A percentile compares a stretch with the other conserved stretches of the same genome.
Conservation (phyloP, 1,140 invertebrate genomes). For the Microplitis mediator region DNA sequence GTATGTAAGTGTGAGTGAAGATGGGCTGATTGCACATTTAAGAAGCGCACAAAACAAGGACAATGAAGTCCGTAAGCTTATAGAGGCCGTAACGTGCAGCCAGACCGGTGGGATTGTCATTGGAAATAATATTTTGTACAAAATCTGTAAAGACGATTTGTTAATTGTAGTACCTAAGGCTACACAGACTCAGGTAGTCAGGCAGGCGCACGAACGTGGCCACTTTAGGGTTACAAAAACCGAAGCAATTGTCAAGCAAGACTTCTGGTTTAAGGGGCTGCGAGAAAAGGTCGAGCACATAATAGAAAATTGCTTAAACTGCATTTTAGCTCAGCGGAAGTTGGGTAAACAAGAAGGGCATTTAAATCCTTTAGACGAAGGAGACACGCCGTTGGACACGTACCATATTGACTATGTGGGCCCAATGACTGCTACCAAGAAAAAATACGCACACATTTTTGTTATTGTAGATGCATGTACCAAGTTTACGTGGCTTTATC, state of each 20-base stretch:
- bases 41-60: constrained; percentile 19
- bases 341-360: constrained; percentile 54
- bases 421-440: constrained; percentile 32
- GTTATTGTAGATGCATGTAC: constrained; percentile 40
- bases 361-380: constrained; percentile 19
- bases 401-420: constrained; percentile 49
- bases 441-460: constrained; percentile 35
- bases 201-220: constrained; percentile 44
- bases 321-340: constrained; percentile 49
- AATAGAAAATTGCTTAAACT: constrained; percentile 48
- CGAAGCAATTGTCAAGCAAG: constrained; percentile 45
- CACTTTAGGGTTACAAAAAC: constrained; percentile 53
- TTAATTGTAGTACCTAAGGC: constrained; percentile 36
- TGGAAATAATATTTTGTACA: no score
- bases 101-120: no score
- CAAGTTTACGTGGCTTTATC: constrained; percentile 39
- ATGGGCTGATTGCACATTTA: not conserved
- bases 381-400: constrained; percentile 39
- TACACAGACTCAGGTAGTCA: constrained; percentile 42
- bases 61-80: no score
- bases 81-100: no score
- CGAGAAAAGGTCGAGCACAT: constrained; percentile 43
- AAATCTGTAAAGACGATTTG: constrained; percentile 26
- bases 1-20: not conserved
- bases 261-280: constrained; percentile 52